Evolutionary conservation across 2,888 invertebrate genomes (phyloP), one percentile per base, ranked within the genome.

Genomic region (Bimastos eiseni): DNA sequence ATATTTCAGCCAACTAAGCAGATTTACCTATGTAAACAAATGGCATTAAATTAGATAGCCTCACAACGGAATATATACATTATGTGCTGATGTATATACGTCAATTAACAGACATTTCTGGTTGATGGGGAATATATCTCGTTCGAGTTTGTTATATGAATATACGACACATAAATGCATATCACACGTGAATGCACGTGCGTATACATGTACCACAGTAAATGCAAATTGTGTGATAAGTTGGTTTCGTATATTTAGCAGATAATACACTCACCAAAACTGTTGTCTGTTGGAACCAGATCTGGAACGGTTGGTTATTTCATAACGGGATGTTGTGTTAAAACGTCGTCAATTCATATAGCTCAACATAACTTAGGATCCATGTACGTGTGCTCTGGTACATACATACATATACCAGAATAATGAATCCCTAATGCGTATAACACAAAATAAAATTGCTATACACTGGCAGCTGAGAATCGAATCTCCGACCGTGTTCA

Each of bases 131-230:
- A 70, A 70, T 70, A 70, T 30, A 70, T 70, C 24, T 49, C 6
- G n/a, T 30, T 70, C n/a, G 30, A 70, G 70, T n/a, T 70, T 70
- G 70, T n/a, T 13, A 70, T n/a, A n/a, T 33, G 44, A 44, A 37
- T 89, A 30, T 41, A 34, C 13, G 30, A n/a, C 90, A 90, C 44
- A 90, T 55, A 90, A 44, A 90, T 90, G 88, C 11, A 90, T 89
- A 90, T 44, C 36, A 37, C 44, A 44, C 44, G 15, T 19, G 13
- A 30, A 55, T 24, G 13, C 30, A 55, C 30, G 19, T 55, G 49
- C 24, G 24, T 49, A 21, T 21, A 49, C 49, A 21, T 17, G 24
- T 49, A 49, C 21, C 2, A 49, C 24, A 49, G 41, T 15, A 41
- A 41, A 41, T 41, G 41, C 6, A 15, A 11, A 15, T 41, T 41